These are phyloP conservation scores for Orthonychiurus folsomi DNA, from an alignment of 2,888 invertebrate species.

Conservation along the genomic window DNA sequence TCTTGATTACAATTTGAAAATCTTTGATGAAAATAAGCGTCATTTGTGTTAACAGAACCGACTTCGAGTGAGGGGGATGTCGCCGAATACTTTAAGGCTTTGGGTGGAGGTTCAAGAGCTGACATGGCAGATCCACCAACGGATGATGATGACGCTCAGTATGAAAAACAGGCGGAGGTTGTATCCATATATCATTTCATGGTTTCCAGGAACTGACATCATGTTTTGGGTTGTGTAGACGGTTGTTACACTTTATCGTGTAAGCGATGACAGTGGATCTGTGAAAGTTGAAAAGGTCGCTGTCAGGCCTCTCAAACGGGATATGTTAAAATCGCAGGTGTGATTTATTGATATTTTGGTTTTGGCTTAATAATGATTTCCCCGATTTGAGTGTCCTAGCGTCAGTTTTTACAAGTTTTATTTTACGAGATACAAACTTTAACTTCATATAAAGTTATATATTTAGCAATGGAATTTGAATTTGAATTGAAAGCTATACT, in stretches of 20 bases:
- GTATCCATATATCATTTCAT: not conserved
- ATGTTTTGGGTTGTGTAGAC: constrained; percentile 41
- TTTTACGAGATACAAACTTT: not conserved
- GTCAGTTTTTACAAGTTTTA: too few species aligned
- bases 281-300: constrained; percentile 58
- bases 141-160: constrained; percentile 66
- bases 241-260: constrained; percentile 58
- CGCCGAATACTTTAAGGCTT: constrained; percentile 64
- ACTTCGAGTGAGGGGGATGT: constrained; percentile 57
- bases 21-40: not conserved
- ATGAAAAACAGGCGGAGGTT: constrained; percentile 58
- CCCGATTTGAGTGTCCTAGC: not conserved
- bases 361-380: not conserved
- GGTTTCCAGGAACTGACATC: not conserved
- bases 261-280: constrained; percentile 59
- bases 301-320: constrained; percentile 62
- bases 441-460: not conserved
- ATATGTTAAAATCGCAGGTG: constrained; percentile 61
- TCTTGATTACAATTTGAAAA: not conserved
- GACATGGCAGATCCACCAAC: constrained; percentile 62
- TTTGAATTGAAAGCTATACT: too few species aligned
- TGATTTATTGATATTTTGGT: constrained; percentile 18
- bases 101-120: constrained; percentile 64
- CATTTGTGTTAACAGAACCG: constrained; percentile 42
- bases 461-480: too few species aligned